phyloP scores from a whole-genome alignment of 2,888 invertebrate genomes.

The Polia nebulosa region DNA sequence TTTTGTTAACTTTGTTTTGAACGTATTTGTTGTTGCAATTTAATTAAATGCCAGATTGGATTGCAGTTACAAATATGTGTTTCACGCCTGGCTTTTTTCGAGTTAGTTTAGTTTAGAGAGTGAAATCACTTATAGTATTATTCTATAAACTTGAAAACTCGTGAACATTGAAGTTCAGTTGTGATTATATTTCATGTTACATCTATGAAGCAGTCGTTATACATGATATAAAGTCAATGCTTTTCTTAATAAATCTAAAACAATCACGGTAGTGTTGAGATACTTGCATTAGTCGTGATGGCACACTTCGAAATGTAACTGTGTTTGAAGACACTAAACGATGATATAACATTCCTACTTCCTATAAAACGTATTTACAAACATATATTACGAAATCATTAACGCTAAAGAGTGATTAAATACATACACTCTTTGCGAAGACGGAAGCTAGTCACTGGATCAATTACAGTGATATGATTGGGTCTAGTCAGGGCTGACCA shows the following conservation, averaged over 20 bases:
- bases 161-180: not conserved
- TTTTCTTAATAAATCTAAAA: not conserved
- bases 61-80: not conserved
- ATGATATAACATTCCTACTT: conserved; percentile 2
- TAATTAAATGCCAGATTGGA: not conserved
- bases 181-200: not conserved
- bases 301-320: not conserved
- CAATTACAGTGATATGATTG: conserved; percentile 47
- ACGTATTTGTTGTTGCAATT: not conserved
- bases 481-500: conserved; percentile 30
- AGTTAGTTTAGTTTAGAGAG: not conserved
- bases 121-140: not conserved
- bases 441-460: conserved; percentile 50
- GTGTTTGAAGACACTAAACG: conserved; percentile 15
- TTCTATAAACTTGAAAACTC: not conserved
- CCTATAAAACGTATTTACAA: not conserved
- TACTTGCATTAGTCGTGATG: too few relatives aligned
- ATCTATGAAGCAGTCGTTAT: not conserved
- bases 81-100: not conserved
- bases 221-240: not conserved
- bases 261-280: not conserved
- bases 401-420: conserved; percentile 39
- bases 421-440: conserved; percentile 23
- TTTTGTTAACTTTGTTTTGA: not conserved
- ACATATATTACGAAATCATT: conserved; percentile 19